Conservation (phyloP, 2,888 invertebrate genomes). For the Drosophila robusta region DNA sequence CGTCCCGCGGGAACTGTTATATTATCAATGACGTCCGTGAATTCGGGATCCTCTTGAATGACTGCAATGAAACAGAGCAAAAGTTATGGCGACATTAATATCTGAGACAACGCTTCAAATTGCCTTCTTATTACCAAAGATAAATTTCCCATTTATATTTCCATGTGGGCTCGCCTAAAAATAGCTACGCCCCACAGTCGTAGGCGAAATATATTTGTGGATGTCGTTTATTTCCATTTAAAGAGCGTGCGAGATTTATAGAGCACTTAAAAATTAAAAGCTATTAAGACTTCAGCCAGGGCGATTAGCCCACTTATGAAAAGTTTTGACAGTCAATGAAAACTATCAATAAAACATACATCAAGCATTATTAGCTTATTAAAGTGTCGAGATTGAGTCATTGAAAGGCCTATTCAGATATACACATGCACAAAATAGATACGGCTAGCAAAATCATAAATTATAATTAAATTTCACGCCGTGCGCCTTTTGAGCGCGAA, state of each 20-base stretch:
- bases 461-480: slow-evolving; percentile 74
- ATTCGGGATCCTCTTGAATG: slow-evolving; percentile 94
- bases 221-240: slow-evolving; percentile 25
- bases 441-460: slow-evolving; percentile 54
- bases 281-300: slow-evolving; percentile 24
- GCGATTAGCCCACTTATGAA: slow-evolving; percentile 35
- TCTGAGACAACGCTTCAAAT: slow-evolving; percentile 35
- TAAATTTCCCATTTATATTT: not conserved
- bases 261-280: slow-evolving; percentile 45
- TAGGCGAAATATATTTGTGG: not conserved
- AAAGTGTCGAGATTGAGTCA: slow-evolving; percentile 3
- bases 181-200: not conserved
- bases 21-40: slow-evolving; percentile 95
- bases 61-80: slow-evolving; percentile 87
- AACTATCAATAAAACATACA: slow-evolving; percentile 48
- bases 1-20: slow-evolving; percentile 91
- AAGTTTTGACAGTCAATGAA: slow-evolving; percentile 47
- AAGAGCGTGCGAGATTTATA: slow-evolving; percentile 40
- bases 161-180: slow-evolving; percentile 15
- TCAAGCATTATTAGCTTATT: slow-evolving; percentile 17
- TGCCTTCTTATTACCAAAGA: not conserved
- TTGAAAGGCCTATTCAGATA: not conserved
- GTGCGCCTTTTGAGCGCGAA: slow-evolving; percentile 38
- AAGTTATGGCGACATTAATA: slow-evolving; percentile 17
- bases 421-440: not conserved